Evolutionary conservation across 2,888 invertebrate genomes (phyloP), one percentile per base, ranked within the genome.

Genomic region (Phyllotreta cruciferae): DNA sequence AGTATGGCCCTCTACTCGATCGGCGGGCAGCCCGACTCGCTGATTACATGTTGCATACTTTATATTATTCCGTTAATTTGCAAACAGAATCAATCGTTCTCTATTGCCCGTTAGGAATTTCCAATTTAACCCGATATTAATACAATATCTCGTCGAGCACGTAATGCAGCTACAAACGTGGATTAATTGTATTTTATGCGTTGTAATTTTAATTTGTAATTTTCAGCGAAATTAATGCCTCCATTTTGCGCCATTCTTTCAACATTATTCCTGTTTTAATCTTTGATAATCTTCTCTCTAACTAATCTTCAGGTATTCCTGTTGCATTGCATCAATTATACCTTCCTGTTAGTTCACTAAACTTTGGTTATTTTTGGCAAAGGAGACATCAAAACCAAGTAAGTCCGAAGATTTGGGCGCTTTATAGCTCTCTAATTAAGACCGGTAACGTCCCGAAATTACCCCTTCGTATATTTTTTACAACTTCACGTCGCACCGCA

Each of bases 1-100:
- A 3, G 24, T 4, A 24, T 4, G 4, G 24, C 24, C 24, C 24
- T n/a, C n/a, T 24, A 24, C 24, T 24, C 24, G 24, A 24, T 24
- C 24, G 24, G 24, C 24, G 24, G 24, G 24, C 4, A 24, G 4
- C 24, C 24, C 2, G 24, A 24, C 24, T 24, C 24, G 24, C 60
- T 64, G 62, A 68, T 66, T 66, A 64, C 64, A 54, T 47, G 62
- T 54, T 63, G 60, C 60, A 63, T 68, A 68, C 67, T 68, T 68
- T 68, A 68, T 68, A 60, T 64, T 68, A 61, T 66, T 63, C 58
- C 61, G 63, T 64, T 66, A 68, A 68, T 68, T 66, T 66, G 62
- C 57, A 65, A 61, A 65, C 64, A 60, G 63, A 64, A 66, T 68
- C 64, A 63, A 64, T 66, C 56, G 61, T 11, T 42, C 35, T 52